Evolutionary conservation across 2,113 vertebrate genomes (phyloP), one percentile per base, ranked within the genome.

Genomic region (Peromyscus leucopus): DNA sequence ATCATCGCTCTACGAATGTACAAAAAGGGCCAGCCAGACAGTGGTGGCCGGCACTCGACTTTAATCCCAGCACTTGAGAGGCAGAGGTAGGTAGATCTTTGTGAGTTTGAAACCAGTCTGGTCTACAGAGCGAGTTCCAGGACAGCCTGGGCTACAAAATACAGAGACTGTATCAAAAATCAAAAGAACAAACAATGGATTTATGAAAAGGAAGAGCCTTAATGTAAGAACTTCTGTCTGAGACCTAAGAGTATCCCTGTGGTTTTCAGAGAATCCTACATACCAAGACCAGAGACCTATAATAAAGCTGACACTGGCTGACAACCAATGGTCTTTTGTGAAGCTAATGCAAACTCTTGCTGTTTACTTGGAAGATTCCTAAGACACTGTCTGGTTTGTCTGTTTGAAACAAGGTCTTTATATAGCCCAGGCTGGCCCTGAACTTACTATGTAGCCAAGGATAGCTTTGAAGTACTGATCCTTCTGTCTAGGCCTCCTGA

Each of bases 281-380:
- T 5, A 12, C n/a, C 17, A 22, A 10, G 33, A 15, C 69, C 2
- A 19, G 0, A 6, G 57, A 22, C 79, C 2, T 22, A 2, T 0
- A 15, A 1, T 0, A 9, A 90, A 48, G 0, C 33, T 71, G 33
- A 71, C 33, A 71, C 0, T 0, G 15, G 42, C 0, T 0, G 6
- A 46, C 59, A 59, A 17, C 7, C 1, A 33, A n/a, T 72, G 13
- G 19, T 33, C 90, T 12, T 39, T 36, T 59, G 6, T 19, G 19
- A 69, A 71, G 31, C 69, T 33, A 57, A 51, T 0, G 13, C 57
- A 36, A 24, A 71, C 0, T 16, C 55, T 28, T 46, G 65, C 31
- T 39, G 22, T 89, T 19, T 55, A 55, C 46, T 7, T 22, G 39
- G 61, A 88, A 17, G 61, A 28, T 2, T 85, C 67, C 22, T 28